Evolutionary conservation across 2,113 vertebrate genomes (phyloP).

Genomic region (Maylandia zebra): DNA sequence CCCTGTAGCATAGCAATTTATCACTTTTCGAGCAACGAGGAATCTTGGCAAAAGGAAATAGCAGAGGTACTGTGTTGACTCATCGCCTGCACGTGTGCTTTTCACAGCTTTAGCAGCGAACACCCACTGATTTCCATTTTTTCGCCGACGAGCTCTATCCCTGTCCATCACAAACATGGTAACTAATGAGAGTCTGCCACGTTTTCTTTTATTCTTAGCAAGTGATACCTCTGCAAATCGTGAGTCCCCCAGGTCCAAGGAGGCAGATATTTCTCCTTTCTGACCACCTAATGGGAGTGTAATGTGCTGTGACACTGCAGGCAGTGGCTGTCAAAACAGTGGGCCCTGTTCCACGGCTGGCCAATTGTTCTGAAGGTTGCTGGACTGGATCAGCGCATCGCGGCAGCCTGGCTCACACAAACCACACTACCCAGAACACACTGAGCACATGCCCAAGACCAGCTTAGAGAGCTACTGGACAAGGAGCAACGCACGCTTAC

Average conservation of each 20-base stretch:
- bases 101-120: not conserved
- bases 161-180: not conserved
- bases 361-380: conserved; percentile 64
- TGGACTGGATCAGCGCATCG: conserved; percentile 54
- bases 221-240: conserved; percentile 13
- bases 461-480: not conserved
- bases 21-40: not conserved
- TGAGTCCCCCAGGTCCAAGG: not conserved
- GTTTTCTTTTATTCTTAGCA: not conserved
- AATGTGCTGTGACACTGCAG: conserved; percentile 59
- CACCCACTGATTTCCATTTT: not conserved
- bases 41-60: not conserved
- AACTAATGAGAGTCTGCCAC: not conserved
- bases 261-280: conserved; percentile 40
- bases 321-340: conserved; percentile 63
- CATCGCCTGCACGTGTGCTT: conserved; percentile 3
- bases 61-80: conserved; percentile 4
- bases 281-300: conserved; percentile 50
- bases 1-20: conserved; percentile 6
- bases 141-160: not conserved
- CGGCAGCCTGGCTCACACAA: conserved; percentile 20
- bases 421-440: conserved; percentile 2
- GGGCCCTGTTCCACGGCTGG: conserved; percentile 28
- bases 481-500: not conserved
- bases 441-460: not conserved